A percentile compares a stretch with the other conserved stretches of the same genome.
Conservation (phyloP, 2,888 invertebrate species). For the Sceliomorpha sp. region DNA sequence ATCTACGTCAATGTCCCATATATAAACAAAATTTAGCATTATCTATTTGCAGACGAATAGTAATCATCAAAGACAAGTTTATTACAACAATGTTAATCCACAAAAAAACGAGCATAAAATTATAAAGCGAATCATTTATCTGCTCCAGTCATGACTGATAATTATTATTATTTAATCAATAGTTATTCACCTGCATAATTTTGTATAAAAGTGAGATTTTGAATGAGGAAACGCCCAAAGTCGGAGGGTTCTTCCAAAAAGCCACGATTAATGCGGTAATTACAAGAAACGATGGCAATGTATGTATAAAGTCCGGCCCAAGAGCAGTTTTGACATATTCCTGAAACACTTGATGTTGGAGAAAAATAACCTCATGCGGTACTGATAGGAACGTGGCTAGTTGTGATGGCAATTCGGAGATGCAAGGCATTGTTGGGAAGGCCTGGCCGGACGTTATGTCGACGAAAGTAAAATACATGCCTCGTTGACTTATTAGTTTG, state of each 20-base stretch:
- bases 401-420: slow-evolving; percentile 65
- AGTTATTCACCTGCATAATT: slow-evolving; percentile 35
- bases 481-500: no score
- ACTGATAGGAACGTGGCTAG: slow-evolving; percentile 65
- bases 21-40: no score
- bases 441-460: no score
- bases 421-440: slow-evolving; percentile 72
- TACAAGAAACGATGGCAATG: slow-evolving; percentile 71
- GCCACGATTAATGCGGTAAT: slow-evolving; percentile 62
- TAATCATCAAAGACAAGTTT: no score
- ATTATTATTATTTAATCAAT: not conserved
- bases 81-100: no score
- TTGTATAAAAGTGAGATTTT: slow-evolving; percentile 27
- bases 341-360: slow-evolving; percentile 69
- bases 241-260: slow-evolving; percentile 68
- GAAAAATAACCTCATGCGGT: slow-evolving; percentile 67
- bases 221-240: slow-evolving; percentile 1
- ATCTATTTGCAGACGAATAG: no score
- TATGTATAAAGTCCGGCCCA: slow-evolving; percentile 74
- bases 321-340: slow-evolving; percentile 73
- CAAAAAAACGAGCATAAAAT: no score
- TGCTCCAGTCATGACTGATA: not conserved
- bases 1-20: no score
- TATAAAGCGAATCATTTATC: no score
- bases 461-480: no score